Evolutionary conservation across 2,797 vertebrate species (phyloP).

Genomic region (Etheostoma perlongum): DNA sequence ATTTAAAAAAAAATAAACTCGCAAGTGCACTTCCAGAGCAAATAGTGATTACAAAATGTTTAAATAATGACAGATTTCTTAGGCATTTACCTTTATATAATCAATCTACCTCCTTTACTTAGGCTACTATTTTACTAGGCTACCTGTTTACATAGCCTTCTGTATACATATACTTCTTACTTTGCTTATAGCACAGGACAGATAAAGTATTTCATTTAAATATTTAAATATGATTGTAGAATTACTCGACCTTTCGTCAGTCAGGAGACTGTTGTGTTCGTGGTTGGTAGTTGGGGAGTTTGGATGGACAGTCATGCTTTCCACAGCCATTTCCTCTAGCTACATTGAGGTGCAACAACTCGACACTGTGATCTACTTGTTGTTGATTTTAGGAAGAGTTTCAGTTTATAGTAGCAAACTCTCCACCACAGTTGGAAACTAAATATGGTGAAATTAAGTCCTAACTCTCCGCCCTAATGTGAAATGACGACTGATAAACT

Average conservation of each 20-base stretch:
- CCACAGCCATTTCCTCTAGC: conserved; percentile 94
- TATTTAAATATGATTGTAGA: conserved; percentile 91
- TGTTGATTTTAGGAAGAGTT: conserved; percentile 85
- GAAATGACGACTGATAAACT: conserved; percentile 87
- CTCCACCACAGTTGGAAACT: conserved; percentile 88
- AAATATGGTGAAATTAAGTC: conserved; percentile 88
- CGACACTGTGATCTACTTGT: conserved; percentile 87
- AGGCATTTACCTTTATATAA: not conserved
- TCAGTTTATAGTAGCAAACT: conserved; percentile 89
- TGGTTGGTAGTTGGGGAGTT: conserved; percentile 95
- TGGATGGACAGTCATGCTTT: conserved; percentile 96
- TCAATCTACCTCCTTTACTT: not conserved
- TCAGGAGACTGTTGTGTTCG: conserved; percentile 96
- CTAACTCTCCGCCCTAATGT: conserved; percentile 90
- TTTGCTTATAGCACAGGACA: conserved; percentile 83
- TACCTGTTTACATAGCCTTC: no score
- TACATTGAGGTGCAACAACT: conserved; percentile 88
- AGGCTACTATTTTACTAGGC: no score
- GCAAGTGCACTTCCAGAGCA: conserved; percentile 30
- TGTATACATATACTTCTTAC: no score
- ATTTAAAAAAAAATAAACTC: conserved; percentile 36
- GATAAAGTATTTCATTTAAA: conserved; percentile 89
- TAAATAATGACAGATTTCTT: not conserved
- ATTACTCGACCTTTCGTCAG: conserved; percentile 98
- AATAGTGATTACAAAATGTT: not conserved